These are phyloP conservation scores for Elephantulus edwardii DNA, from an alignment of 2,113 vertebrate genomes.

Conservation along the genomic window DNA sequence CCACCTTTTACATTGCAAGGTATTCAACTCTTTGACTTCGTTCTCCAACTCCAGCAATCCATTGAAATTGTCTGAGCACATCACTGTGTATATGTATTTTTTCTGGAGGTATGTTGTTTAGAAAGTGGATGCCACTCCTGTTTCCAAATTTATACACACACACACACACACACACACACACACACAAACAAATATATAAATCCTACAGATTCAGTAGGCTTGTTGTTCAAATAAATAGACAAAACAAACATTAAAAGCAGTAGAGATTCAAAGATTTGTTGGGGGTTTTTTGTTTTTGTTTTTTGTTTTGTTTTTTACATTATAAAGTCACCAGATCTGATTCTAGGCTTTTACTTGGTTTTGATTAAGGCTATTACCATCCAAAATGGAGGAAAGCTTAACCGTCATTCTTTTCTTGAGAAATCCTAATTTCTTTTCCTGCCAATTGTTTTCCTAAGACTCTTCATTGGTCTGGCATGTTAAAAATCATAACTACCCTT, in stretches of 20 bases:
- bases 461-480: neutral
- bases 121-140: too few relatives aligned
- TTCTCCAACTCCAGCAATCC: neutral
- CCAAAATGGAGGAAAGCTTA: constrained; percentile 22
- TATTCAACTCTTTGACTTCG: neutral
- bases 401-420: constrained; percentile 37
- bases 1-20: rapidly evolving
- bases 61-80: rapidly evolving
- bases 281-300: neutral
- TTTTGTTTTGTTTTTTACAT: too few relatives aligned
- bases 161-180: too few relatives aligned
- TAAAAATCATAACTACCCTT: constrained; percentile 39
- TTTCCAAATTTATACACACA: too few relatives aligned
- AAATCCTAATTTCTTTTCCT: constrained; percentile 54
- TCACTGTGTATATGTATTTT: neutral
- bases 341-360: constrained; percentile 47
- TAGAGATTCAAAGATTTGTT: neutral
- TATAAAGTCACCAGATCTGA: neutral
- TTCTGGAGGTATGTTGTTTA: too few relatives aligned
- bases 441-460: constrained; percentile 45
- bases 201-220: neutral
- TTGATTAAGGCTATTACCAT: constrained; percentile 49
- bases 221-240: neutral
- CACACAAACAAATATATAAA: too few relatives aligned
- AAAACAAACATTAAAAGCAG: neutral